Conservation (phyloP, 1,140 invertebrate genomes). For the Neotoxoptera formosana region DNA sequence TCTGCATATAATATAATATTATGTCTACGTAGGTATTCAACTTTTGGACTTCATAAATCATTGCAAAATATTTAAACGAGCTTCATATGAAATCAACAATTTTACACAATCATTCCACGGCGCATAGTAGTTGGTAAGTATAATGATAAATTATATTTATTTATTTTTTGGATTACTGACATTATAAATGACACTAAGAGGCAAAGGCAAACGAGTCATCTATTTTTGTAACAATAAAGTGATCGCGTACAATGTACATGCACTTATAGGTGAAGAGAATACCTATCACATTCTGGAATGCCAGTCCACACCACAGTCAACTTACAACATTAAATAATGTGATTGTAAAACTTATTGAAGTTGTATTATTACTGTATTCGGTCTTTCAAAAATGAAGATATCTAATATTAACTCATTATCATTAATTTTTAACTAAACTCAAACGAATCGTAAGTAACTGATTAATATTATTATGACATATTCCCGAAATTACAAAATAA, state of each 20-base stretch:
- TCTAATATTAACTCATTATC: not conserved
- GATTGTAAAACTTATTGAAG: not conserved
- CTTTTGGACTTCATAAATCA: not conserved
- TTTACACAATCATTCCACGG: not conserved
- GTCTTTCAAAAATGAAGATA: not conserved
- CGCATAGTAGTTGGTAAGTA: not conserved
- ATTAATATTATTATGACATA: not conserved
- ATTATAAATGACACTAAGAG: not conserved
- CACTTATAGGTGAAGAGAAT: not conserved
- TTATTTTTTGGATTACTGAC: not conserved
- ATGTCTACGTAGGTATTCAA: not conserved
- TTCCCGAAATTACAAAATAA: not conserved
- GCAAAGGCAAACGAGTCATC: constrained; percentile 49
- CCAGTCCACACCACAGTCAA: not conserved
- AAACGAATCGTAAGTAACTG: not conserved
- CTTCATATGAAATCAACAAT: not conserved
- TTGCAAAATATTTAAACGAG: not conserved
- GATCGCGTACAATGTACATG: not conserved
- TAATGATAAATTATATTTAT: not conserved
- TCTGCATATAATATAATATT: not conserved
- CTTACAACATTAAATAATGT: not conserved
- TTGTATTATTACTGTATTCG: not conserved
- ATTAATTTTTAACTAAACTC: not conserved
- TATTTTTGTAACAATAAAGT: constrained; percentile 30
- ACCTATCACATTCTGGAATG: constrained; percentile 21